These are phyloP conservation scores for Fissipunctia ypsillon DNA, from an alignment of 2,888 invertebrate species.

Conservation along the genomic window DNA sequence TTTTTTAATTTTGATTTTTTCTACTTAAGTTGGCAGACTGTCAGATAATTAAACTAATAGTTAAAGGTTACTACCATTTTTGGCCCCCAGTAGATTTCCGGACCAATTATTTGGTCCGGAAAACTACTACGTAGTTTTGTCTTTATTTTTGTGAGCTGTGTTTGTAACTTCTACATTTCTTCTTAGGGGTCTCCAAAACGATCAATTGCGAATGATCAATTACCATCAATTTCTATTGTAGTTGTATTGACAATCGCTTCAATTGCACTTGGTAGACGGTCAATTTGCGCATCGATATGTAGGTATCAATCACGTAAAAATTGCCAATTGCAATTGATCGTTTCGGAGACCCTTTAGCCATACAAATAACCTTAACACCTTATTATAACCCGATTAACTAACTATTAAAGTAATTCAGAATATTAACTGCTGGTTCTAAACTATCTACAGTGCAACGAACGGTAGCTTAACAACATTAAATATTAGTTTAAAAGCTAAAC, in stretches of 20 bases:
- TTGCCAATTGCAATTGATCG: no score
- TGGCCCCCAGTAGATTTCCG: neutral
- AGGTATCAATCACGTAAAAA: no score
- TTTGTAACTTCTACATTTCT: neutral
- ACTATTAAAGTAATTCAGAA: neutral
- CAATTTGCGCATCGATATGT: no score
- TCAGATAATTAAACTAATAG: neutral
- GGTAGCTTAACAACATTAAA: slow-evolving; percentile 23
- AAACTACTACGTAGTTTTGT: no score
- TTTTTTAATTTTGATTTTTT: neutral
- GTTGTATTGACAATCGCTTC: no score
- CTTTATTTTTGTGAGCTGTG: neutral
- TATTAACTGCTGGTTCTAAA: slow-evolving; percentile 16
- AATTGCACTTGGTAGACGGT: no score
- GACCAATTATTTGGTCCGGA: neutral
- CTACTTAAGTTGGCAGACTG: neutral
- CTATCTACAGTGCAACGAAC: slow-evolving; percentile 29
- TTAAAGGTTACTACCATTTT: neutral
- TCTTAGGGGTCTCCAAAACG: no score
- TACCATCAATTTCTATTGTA: no score
- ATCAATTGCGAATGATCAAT: no score
- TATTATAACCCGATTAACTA: neutral
- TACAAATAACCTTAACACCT: neutral
- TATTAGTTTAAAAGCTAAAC: slow-evolving; percentile 17
- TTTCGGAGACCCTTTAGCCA: no score